phyloP scores from a whole-genome alignment of 2,113 vertebrate species.

The Vireo altiloquus region DNA sequence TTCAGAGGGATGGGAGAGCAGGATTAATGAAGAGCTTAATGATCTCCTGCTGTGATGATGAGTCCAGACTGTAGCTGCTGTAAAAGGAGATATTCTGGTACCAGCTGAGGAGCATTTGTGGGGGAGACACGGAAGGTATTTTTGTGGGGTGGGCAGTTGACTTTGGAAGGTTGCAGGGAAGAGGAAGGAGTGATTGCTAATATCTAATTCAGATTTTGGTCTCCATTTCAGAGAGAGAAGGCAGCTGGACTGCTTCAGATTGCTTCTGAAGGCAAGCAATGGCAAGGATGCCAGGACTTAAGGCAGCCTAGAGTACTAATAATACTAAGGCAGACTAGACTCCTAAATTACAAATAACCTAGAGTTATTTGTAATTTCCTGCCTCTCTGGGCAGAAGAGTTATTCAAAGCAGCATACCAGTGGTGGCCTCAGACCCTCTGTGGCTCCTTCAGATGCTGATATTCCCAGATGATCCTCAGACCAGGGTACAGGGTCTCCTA shows the following conservation, averaged over 20 bases:
- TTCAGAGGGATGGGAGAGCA: background rate
- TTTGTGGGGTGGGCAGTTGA: accelerated
- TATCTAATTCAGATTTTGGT: background rate
- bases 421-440: background rate
- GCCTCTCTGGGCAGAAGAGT: background rate
- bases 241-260: background rate
- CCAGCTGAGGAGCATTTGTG: background rate
- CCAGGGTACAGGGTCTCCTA: background rate
- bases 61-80: background rate
- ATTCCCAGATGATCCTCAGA: background rate
- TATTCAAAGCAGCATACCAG: background rate
- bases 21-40: background rate
- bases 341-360: too few relatives aligned
- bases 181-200: background rate
- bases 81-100: background rate
- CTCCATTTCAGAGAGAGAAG: background rate
- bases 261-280: background rate
- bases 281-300: background rate
- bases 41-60: background rate
- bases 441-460: background rate
- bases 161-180: background rate
- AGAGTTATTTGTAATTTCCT: background rate
- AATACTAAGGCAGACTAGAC: too few relatives aligned
- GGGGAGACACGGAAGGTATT: background rate
- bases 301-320: background rate